Conservation (phyloP, 2,888 invertebrate genomes). For the Eupithecia tripunctaria region DNA sequence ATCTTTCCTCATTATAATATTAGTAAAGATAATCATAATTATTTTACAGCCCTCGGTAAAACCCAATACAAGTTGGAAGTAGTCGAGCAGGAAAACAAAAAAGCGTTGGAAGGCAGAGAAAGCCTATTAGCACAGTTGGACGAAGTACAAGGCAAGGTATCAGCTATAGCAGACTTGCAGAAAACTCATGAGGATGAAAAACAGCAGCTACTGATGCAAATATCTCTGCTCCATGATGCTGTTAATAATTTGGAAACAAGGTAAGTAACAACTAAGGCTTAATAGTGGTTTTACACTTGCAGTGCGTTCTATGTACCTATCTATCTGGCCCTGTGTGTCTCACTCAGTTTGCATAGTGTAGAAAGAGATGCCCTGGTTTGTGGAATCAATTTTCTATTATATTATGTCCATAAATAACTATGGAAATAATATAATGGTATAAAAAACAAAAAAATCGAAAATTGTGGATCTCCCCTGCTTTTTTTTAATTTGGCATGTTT, state of each 20-base stretch:
- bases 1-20: too few relatives aligned
- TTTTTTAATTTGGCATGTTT: too few relatives aligned
- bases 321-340: too few relatives aligned
- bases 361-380: too few relatives aligned
- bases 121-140: conserved; percentile 57
- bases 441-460: too few relatives aligned
- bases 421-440: too few relatives aligned
- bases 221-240: conserved; percentile 53
- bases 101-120: conserved; percentile 57
- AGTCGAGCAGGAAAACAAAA: conserved; percentile 49
- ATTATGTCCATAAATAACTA: too few relatives aligned
- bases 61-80: conserved; percentile 56
- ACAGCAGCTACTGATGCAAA: conserved; percentile 56
- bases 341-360: too few relatives aligned
- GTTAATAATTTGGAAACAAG: conserved; percentile 67
- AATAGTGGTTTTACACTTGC: too few relatives aligned
- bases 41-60: conserved; percentile 57
- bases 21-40: not conserved
- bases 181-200: conserved; percentile 57
- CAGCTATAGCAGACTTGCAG: conserved; percentile 57
- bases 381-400: too few relatives aligned
- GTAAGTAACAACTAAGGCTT: conserved; percentile 5
- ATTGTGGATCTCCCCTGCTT: too few relatives aligned
- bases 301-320: too few relatives aligned
- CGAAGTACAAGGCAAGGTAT: conserved; percentile 56